Percentiles rank a stretch among this genome's conserved stretches.
Conservation (phyloP, 2,888 invertebrate species). For the Coecobrya sp. region DNA sequence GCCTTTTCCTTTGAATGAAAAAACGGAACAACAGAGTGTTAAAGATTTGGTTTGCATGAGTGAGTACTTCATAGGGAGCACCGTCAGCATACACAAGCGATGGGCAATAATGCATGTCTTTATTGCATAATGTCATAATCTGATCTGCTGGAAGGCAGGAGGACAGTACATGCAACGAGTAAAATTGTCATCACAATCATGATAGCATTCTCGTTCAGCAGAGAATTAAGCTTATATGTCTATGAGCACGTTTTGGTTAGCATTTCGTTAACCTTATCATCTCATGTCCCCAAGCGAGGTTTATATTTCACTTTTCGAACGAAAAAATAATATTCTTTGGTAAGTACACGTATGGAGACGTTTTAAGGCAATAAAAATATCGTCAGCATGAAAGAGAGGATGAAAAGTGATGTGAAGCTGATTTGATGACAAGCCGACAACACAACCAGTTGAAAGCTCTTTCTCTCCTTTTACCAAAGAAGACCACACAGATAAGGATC, state of each 20-base stretch:
- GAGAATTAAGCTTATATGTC: background rate
- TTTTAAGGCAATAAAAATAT: constrained; percentile 53
- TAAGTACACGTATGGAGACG: constrained; percentile 11
- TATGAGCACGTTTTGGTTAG: background rate
- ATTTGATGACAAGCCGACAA: constrained; percentile 78
- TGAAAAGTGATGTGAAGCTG: constrained; percentile 61
- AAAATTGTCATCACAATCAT: constrained; percentile 13
- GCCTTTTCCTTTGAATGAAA: background rate
- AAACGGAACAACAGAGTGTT: constrained; percentile 44
- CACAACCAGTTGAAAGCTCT: constrained; percentile 62
- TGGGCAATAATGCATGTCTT: constrained; percentile 34
- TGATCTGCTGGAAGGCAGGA: constrained; percentile 45
- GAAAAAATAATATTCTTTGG: no score
- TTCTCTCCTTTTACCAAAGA: constrained; percentile 56
- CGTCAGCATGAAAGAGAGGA: constrained; percentile 17
- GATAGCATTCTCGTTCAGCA: background rate
- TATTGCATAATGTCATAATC: constrained; percentile 72
- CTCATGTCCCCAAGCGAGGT: constrained; percentile 60
- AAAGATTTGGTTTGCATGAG: constrained; percentile 62
- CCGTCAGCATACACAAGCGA: background rate
- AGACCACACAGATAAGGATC: constrained; percentile 79
- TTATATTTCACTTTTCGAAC: constrained; percentile 54
- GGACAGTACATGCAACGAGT: background rate
- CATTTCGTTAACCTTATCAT: background rate
- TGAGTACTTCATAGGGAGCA: constrained; percentile 14